Conservation (phyloP, 1,140 invertebrate genomes). For the Muscidifurax raptorellus region DNA sequence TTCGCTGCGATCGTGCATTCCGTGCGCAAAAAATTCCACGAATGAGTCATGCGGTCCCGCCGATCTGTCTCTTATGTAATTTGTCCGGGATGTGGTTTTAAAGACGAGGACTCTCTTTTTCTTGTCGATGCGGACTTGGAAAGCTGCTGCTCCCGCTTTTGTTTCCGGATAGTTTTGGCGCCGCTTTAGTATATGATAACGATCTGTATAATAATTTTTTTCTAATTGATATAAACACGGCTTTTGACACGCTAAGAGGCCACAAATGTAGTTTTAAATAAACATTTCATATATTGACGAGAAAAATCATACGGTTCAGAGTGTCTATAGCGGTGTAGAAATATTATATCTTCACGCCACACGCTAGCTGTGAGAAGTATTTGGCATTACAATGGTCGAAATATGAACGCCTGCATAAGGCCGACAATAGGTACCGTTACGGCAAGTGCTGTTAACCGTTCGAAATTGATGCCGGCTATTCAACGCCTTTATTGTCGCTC, state of each 20-base stretch:
- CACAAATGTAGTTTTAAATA: too few relatives aligned
- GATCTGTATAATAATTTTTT: too few relatives aligned
- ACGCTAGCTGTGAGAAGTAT: background rate
- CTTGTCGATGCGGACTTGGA: background rate
- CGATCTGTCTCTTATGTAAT: conserved; percentile 17
- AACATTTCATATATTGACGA: background rate
- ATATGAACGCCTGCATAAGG: conserved; percentile 6
- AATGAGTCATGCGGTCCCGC: conserved; percentile 7
- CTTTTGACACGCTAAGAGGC: too few relatives aligned
- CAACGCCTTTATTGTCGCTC: conserved; percentile 7
- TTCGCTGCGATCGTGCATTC: conserved; percentile 18
- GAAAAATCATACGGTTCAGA: background rate
- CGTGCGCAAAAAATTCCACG: background rate
- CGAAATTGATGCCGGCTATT: conserved; percentile 29
- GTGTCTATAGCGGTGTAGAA: background rate
- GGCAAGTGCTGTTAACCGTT: conserved; percentile 25
- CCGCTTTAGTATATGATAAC: too few relatives aligned
- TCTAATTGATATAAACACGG: too few relatives aligned
- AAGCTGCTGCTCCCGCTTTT: background rate
- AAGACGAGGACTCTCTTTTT: background rate
- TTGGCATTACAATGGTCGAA: conserved; percentile 12
- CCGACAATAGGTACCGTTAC: conserved; percentile 35
- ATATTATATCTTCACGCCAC: background rate
- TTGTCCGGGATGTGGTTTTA: background rate
- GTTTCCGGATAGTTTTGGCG: too few relatives aligned